These are phyloP conservation scores for Brachionus plicatilis DNA, from an alignment of 1,140 invertebrate species.

Conservation along the genomic window DNA sequence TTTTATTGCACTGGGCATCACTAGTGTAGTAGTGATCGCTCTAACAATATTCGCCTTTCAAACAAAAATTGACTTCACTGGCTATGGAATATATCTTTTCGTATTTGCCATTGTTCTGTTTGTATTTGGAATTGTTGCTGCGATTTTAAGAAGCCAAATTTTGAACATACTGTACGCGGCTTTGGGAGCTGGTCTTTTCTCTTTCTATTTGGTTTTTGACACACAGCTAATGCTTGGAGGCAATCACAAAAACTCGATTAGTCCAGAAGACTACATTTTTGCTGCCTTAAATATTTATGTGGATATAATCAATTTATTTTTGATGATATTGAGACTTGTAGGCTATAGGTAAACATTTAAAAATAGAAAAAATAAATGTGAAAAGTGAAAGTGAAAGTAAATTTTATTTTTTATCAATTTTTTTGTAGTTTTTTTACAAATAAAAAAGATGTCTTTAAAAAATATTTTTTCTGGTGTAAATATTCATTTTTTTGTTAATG, in stretches of 20 bases:
- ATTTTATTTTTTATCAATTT: too few relatives aligned
- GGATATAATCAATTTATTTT: constrained; percentile 82
- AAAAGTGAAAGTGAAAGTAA: too few relatives aligned
- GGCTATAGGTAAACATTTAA: too few relatives aligned
- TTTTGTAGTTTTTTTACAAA: too few relatives aligned
- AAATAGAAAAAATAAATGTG: too few relatives aligned
- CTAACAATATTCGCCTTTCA: constrained; percentile 89
- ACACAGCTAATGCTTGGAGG: constrained; percentile 91
- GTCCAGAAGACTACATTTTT: constrained; percentile 92
- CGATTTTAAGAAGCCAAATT: constrained; percentile 63
- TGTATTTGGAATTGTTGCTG: constrained; percentile 72
- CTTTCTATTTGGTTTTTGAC: constrained; percentile 76
- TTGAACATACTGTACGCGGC: constrained; percentile 3
- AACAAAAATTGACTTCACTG: constrained; percentile 83
- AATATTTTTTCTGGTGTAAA: too few relatives aligned
- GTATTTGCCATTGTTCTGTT: constrained; percentile 71
- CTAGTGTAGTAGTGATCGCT: constrained; percentile 69
- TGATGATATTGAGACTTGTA: constrained; percentile 66
- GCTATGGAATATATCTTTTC: constrained; percentile 69
- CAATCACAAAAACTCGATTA: constrained; percentile 79
- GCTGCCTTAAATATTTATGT: constrained; percentile 83
- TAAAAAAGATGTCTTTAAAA: too few relatives aligned
- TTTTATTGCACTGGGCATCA: constrained; percentile 73
- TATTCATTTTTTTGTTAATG: too few relatives aligned
- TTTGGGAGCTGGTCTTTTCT: constrained; percentile 41